A percentile compares a stretch with the other conserved stretches of the same genome.
phyloP scores from a whole-genome alignment of 2,797 vertebrate genomes.

The Artibeus jamaicensis region DNA sequence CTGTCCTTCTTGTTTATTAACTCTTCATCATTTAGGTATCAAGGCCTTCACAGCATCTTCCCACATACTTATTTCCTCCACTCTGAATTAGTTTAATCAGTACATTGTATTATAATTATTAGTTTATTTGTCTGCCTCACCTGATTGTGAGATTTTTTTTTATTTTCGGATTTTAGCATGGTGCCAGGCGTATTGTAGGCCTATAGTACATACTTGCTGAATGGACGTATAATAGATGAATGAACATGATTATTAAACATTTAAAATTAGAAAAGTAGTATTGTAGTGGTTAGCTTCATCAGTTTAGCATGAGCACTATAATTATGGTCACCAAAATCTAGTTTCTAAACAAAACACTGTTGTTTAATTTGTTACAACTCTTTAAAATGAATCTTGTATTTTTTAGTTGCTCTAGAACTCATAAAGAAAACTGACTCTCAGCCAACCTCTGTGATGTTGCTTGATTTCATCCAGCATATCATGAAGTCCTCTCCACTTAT shows the following conservation, averaged over 20 bases:
- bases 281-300: neutral
- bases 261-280: slow-evolving; percentile 26
- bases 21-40: neutral
- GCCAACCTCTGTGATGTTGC: slow-evolving; percentile 95
- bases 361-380: slow-evolving; percentile 7
- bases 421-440: slow-evolving; percentile 93
- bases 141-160: neutral
- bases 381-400: slow-evolving; percentile 54
- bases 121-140: neutral
- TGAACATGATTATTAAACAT: slow-evolving; percentile 8
- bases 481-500: slow-evolving; percentile 97
- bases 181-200: neutral
- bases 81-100: neutral
- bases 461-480: slow-evolving; percentile 97
- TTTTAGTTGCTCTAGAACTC: slow-evolving; percentile 93
- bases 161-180: neutral
- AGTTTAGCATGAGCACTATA: neutral
- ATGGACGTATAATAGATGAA: neutral
- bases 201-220: neutral
- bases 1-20: neutral
- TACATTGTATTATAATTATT: neutral
- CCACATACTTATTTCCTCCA: neutral
- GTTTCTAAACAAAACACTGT: slow-evolving; percentile 19
- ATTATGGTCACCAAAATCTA: slow-evolving; percentile 19
- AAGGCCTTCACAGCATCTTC: neutral